A percentile compares a stretch with the other conserved stretches of the same genome.
Evolutionary conservation across 2,113 vertebrate genomes (phyloP).

Genomic region (Cynocephalus volans): DNA sequence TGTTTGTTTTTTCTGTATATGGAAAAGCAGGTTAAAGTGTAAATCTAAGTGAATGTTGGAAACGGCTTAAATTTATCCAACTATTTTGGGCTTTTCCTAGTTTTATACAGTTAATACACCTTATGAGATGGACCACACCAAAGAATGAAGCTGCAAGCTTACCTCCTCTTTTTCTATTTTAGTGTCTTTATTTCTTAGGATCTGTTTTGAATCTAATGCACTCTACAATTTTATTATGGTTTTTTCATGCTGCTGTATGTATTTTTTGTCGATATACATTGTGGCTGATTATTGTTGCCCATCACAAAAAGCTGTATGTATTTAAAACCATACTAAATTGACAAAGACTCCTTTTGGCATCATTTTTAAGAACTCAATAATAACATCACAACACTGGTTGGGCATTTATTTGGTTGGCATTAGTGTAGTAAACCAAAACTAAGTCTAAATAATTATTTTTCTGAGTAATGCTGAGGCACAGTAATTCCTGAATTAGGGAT

Average conservation of each 20-base stretch:
- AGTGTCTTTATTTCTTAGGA: constrained; percentile 40
- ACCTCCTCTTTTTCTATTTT: neutral
- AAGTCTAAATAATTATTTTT: constrained; percentile 34
- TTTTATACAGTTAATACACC: neutral
- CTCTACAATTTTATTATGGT: neutral
- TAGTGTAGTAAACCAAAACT: constrained; percentile 43
- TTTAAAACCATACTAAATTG: constrained; percentile 4
- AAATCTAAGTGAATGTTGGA: constrained; percentile 39
- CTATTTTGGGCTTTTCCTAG: constrained; percentile 56
- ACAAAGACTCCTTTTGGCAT: constrained; percentile 10
- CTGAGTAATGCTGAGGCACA: constrained; percentile 52
- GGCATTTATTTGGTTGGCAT: constrained; percentile 49
- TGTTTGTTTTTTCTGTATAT: constrained; percentile 70
- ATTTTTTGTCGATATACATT: too few relatives aligned
- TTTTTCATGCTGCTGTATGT: neutral
- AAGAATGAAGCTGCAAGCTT: neutral
- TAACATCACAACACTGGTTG: neutral
- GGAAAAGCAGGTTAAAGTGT: constrained; percentile 66
- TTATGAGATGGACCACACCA: constrained; percentile 27
- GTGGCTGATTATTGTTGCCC: too few relatives aligned
- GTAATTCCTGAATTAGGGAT: constrained; percentile 1
- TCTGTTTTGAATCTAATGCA: neutral
- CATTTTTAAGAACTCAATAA: constrained; percentile 20
- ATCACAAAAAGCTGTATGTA: neutral
- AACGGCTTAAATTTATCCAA: constrained; percentile 60